Conservation (phyloP, 23 tunicate genomes). For the Diplosoma virens region DNA sequence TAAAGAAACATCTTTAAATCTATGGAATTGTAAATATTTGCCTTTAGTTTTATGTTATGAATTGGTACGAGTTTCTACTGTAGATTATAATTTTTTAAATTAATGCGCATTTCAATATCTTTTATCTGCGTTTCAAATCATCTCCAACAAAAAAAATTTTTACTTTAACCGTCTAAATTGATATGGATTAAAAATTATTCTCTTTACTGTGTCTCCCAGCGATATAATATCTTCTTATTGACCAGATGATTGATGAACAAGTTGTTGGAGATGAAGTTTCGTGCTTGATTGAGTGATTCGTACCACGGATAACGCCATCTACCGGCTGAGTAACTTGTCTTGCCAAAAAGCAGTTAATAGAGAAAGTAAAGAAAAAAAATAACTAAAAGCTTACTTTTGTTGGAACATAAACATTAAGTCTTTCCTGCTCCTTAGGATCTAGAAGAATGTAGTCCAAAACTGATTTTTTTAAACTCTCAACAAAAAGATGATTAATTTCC, state of each 20-base stretch:
- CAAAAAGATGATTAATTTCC: constrained; percentile 45
- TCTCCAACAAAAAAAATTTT: too few species aligned
- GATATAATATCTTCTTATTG: constrained; percentile 38
- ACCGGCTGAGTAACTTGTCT: constrained; percentile 66
- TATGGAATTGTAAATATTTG: too few species aligned
- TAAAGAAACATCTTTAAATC: too few species aligned
- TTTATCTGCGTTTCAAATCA: too few species aligned
- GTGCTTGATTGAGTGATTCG: constrained; percentile 62
- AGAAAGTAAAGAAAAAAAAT: neutral
- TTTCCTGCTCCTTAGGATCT: constrained; percentile 55
- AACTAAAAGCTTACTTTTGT: constrained; percentile 26
- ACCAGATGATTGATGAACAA: constrained; percentile 70
- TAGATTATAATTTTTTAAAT: too few species aligned
- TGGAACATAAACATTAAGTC: constrained; percentile 49
- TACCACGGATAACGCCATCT: constrained; percentile 88
- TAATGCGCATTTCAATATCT: too few species aligned
- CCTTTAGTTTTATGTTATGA: too few species aligned
- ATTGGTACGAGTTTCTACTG: too few species aligned
- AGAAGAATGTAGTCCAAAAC: constrained; percentile 76
- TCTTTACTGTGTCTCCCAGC: constrained; percentile 62
- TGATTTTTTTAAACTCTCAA: constrained; percentile 69
- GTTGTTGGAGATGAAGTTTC: constrained; percentile 6
- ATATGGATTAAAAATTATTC: too few species aligned
- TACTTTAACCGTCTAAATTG: too few species aligned
- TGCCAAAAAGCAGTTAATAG: neutral